Evolutionary conservation across 2,797 vertebrate genomes (phyloP).

Genomic region (Cryptoprocta ferox): DNA sequence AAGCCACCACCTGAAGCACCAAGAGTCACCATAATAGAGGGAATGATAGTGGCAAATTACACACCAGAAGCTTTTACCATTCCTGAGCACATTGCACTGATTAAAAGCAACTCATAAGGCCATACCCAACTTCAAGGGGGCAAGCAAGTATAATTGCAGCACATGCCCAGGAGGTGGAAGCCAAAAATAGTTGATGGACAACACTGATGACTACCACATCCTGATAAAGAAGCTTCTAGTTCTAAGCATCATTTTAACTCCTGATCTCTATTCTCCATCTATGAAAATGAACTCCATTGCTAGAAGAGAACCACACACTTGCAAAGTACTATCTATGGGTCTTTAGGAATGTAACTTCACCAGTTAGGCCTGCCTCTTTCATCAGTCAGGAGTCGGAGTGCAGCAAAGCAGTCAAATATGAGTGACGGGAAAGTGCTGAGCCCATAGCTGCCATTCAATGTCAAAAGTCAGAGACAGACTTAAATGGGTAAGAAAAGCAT

Average conservation of each 20-base stretch:
- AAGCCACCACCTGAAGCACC: neutral
- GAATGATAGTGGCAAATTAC: neutral
- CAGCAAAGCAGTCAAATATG: conserved; percentile 30
- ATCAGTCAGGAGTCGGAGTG: conserved; percentile 43
- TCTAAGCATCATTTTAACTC: conserved; percentile 55
- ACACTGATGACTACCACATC: neutral
- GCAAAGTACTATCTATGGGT: conserved; percentile 29
- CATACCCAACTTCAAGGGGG: neutral
- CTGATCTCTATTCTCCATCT: conserved; percentile 48
- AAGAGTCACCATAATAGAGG: neutral
- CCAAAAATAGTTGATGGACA: conserved; percentile 23
- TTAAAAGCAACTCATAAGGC: conserved; percentile 22
- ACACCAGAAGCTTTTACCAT: neutral
- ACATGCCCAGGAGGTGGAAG: neutral
- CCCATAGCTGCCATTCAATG: neutral
- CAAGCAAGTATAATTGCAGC: neutral
- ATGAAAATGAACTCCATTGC: conserved; percentile 37
- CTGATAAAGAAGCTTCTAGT: conserved; percentile 22
- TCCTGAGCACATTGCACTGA: neutral
- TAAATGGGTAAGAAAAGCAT: conserved; percentile 25
- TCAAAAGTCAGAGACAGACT: conserved; percentile 19
- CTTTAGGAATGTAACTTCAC: conserved; percentile 73
- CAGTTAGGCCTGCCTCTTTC: conserved; percentile 73
- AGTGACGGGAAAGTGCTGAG: conserved; percentile 26
- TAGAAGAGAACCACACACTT: conserved; percentile 27